phyloP scores from a whole-genome alignment of 1,140 invertebrate species.

The Magallana gigas region DNA sequence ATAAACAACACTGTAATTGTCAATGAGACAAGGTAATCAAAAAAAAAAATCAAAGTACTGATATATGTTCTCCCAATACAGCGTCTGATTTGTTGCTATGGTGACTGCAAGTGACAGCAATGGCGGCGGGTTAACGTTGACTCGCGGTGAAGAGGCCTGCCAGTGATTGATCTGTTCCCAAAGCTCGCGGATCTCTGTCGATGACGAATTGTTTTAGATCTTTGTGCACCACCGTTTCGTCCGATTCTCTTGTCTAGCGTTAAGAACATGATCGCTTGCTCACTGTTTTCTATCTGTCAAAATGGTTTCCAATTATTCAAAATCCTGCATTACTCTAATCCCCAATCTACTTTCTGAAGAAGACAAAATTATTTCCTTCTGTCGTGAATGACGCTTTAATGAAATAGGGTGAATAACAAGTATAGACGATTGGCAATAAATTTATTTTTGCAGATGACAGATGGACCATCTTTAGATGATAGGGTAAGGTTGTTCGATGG shows the following conservation, averaged over 20 bases:
- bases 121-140: too few species aligned
- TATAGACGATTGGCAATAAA: not conserved
- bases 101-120: too few species aligned
- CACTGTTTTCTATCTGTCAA: not conserved
- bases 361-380: slow-evolving; percentile 2
- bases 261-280: too few species aligned
- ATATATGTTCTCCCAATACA: too few species aligned
- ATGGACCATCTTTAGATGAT: not conserved
- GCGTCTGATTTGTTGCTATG: too few species aligned
- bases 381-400: not conserved
- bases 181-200: not conserved
- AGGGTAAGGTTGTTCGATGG: too few species aligned
- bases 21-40: too few species aligned
- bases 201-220: not conserved
- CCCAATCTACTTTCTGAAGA: not conserved
- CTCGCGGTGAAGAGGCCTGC: not conserved
- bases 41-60: too few species aligned
- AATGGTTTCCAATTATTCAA: not conserved
- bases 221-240: not conserved
- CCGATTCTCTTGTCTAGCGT: not conserved
- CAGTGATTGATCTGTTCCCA: not conserved
- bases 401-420: not conserved
- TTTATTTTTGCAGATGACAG: not conserved
- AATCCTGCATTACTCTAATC: not conserved
- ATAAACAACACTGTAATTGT: too few species aligned